Percentiles rank a stretch among this genome's conserved stretches.
phyloP scores from a whole-genome alignment of 2,888 invertebrate species.

The Meghimatium bilineatum region DNA sequence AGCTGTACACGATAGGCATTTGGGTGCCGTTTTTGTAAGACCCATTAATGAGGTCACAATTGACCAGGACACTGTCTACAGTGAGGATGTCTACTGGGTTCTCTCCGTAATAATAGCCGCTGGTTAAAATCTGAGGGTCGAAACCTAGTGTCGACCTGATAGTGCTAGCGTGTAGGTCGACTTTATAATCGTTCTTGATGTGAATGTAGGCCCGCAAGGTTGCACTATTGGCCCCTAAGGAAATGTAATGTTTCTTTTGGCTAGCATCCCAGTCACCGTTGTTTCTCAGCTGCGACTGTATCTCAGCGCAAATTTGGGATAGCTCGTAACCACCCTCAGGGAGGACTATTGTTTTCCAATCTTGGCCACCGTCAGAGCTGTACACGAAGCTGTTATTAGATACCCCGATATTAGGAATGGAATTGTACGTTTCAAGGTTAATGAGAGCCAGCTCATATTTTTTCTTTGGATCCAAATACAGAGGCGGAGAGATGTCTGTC shows the following conservation, averaged over 20 bases:
- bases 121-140: background rate
- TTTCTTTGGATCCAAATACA: too few species aligned
- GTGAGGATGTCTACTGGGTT: slow-evolving; percentile 38
- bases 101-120: slow-evolving; percentile 9
- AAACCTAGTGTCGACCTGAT: background rate
- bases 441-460: too few species aligned
- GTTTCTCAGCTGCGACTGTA: too few species aligned
- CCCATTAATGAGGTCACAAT: slow-evolving; percentile 42
- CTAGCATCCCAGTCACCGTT: background rate
- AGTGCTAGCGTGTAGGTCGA: background rate
- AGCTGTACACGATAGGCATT: slow-evolving; percentile 44
- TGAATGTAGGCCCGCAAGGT: background rate
- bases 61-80: slow-evolving; percentile 42
- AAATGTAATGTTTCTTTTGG: background rate
- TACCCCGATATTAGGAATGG: background rate
- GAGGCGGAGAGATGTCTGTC: too few species aligned
- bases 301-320: background rate
- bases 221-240: background rate
- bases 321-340: background rate
- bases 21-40: slow-evolving; percentile 38
- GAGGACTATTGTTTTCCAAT: too few species aligned
- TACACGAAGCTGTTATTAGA: background rate
- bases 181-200: background rate
- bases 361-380: background rate
- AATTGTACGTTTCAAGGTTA: too few species aligned